Conservation (phyloP, 37 sponge, comb jelly and placozoan genomes). For the Ianthella basta region DNA sequence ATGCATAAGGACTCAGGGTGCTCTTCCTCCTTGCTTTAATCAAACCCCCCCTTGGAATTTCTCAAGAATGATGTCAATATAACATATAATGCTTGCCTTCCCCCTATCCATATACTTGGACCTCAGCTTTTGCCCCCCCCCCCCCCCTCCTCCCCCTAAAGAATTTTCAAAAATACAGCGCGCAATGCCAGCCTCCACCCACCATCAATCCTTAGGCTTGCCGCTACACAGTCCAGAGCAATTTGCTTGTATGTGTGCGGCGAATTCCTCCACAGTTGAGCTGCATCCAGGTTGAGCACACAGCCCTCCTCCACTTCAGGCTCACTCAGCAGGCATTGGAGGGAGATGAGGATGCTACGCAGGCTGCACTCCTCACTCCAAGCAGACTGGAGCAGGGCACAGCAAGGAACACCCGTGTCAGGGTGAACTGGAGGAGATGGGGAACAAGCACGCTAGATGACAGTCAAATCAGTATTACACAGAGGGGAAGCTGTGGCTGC, state of each 20-base stretch:
- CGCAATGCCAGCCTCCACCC: too few relatives aligned
- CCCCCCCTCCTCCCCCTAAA: neutral
- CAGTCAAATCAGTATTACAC: neutral
- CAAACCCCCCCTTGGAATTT: too few relatives aligned
- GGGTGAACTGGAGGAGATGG: slow-evolving; percentile 49
- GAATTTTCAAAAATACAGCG: too few relatives aligned
- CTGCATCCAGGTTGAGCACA: slow-evolving; percentile 67
- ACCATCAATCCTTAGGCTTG: slow-evolving; percentile 85
- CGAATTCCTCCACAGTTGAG: slow-evolving; percentile 40
- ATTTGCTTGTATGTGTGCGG: slow-evolving; percentile 89
- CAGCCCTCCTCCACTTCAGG: slow-evolving; percentile 67
- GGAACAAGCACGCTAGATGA: neutral
- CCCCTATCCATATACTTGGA: neutral
- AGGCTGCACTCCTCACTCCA: slow-evolving; percentile 55
- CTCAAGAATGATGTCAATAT: too few relatives aligned
- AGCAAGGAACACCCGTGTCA: slow-evolving; percentile 37
- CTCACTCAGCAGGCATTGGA: slow-evolving; percentile 59
- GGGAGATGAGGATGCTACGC: slow-evolving; percentile 18
- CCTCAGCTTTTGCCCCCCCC: neutral
- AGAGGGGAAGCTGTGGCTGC: neutral
- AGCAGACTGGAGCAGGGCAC: slow-evolving; percentile 25
- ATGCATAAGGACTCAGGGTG: too few relatives aligned
- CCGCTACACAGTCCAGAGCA: slow-evolving; percentile 83
- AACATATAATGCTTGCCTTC: neutral
- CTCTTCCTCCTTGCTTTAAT: too few relatives aligned